Base-by-base conservation (phyloP, 2,113 vertebrate species). In the Protobothrops mucrosquamatus region DNA sequence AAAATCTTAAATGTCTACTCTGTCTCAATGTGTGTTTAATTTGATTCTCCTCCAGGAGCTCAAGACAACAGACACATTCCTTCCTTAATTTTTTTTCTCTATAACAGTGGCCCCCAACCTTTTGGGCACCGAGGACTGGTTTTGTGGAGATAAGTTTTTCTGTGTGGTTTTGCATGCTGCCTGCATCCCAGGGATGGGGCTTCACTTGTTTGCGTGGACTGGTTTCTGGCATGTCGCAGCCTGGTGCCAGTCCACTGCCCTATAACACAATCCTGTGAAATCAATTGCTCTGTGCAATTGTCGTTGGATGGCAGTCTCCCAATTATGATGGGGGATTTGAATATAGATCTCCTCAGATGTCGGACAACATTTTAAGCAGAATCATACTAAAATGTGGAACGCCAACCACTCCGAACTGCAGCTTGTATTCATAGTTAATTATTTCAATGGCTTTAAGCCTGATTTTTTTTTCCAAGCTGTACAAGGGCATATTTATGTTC, bases 401-500 rank as follows among this genome's bases (percentile, higher is more conserved):
- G 34, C 18, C 74, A 43, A 43, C 74, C 18, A 0, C 34, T 81
- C 34, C 24, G 1, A 11, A 85, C 43, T 91, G 52, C 15, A 4
- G 11, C 34, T 12, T 56, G 0, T 43, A 39, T 85, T 26, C 74
- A 34, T 81, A 54, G 23, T 26, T 85, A 81, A 91, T 56, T 34
- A 46, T 8, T 51, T 51, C 23, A 26, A 52, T 29, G 90, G 56
- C 51, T 39, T 26, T 54, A 51, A 87, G 29, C 39, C 39, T 61
- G 46, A 11, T 64, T 87, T 24, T 23, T 10, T 93, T 51, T 22
- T 6, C 3, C 4, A 22, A 6, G 1, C 29, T 69, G 34, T 14
- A 43, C 6, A 91, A 46, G 11, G 52, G 26, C 56, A 14, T 54
- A 74, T 95, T 96, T 94, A 54, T 95, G 57, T 88, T 54, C 89